These are phyloP conservation scores for Heteromyza rotundicornis DNA, from an alignment of 2,888 invertebrate species.

Conservation along the genomic window DNA sequence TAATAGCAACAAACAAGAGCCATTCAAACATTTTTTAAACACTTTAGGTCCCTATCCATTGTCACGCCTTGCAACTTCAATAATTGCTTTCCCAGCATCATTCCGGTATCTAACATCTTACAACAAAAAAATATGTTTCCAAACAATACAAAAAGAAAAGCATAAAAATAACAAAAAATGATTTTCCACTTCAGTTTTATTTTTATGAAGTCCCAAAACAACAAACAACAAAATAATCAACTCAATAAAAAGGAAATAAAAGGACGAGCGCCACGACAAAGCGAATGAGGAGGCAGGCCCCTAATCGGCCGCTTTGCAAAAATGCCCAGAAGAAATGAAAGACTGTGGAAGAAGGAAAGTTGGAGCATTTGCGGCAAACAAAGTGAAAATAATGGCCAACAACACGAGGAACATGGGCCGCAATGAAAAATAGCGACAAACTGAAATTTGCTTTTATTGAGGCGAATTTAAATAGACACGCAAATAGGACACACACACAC, in stretches of 20 bases:
- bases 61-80: too few species aligned
- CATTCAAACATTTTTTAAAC: too few species aligned
- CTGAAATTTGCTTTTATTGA: neutral
- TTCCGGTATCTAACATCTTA: neutral
- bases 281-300: neutral
- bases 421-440: conserved; percentile 8
- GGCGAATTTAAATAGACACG: neutral
- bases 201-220: conserved; percentile 38
- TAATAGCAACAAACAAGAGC: too few species aligned
- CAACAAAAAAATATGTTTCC: neutral
- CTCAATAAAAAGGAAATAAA: conserved; percentile 54
- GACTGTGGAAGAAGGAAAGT: neutral
- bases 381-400: conserved; percentile 25
- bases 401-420: conserved; percentile 11
- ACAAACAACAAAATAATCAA: conserved; percentile 54
- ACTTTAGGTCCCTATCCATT: too few species aligned
- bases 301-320: neutral
- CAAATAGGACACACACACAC: neutral
- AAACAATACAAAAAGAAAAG: too few species aligned
- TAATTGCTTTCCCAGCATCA: neutral
- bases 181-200: conserved; percentile 22
- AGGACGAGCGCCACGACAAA: conserved; percentile 33
- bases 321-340: neutral
- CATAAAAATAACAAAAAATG: too few species aligned
- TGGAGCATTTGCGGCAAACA: neutral